phyloP scores from a whole-genome alignment of 2,113 vertebrate genomes.

The Panurus biarmicus region DNA sequence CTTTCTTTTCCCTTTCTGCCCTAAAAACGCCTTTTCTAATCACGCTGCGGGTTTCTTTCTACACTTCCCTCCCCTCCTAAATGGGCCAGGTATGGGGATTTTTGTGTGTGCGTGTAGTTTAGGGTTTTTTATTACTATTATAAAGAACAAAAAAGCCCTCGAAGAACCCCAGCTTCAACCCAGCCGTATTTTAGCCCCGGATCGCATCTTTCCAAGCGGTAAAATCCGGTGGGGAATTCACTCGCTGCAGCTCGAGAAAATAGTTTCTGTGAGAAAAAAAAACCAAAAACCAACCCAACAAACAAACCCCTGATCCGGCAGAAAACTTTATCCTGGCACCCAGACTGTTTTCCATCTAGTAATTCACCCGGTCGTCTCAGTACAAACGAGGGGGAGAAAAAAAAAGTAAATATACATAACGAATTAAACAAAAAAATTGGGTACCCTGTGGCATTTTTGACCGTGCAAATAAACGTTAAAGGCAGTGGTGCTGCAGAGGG shows the following conservation, averaged over 20 bases:
- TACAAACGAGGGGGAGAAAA: background rate
- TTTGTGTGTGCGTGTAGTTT: fast-evolving
- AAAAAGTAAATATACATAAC: background rate
- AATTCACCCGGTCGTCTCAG: background rate
- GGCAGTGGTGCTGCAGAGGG: background rate
- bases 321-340: background rate
- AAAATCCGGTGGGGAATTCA: background rate
- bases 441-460: background rate
- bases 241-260: background rate
- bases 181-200: background rate
- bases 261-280: background rate
- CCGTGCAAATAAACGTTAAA: background rate
- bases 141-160: background rate
- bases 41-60: background rate
- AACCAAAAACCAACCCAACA: background rate
- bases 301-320: background rate
- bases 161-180: background rate
- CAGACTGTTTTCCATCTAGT: background rate
- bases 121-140: background rate
- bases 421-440: background rate
- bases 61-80: fast-evolving
- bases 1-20: background rate
- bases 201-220: background rate
- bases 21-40: fast-evolving
- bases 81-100: fast-evolving